Percentiles rank a stretch among this genome's conserved stretches.
Conservation (phyloP, 2,113 vertebrate genomes). For the Sylvilagus bachmani region DNA sequence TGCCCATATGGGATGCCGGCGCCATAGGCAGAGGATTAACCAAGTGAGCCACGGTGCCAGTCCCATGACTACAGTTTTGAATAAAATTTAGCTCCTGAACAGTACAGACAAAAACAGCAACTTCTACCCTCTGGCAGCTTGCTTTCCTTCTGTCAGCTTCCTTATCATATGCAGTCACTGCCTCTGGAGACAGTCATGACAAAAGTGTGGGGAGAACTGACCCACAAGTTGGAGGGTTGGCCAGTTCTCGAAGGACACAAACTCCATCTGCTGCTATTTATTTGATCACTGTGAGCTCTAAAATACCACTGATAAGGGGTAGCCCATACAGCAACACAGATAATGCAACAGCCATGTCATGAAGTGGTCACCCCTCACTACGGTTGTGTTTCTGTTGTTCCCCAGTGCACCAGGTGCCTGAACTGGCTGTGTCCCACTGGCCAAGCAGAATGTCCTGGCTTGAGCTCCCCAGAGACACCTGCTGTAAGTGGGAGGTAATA, state of each 20-base stretch:
- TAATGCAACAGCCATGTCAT: background rate
- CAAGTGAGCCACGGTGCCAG: too few species aligned
- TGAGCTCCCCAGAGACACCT: background rate
- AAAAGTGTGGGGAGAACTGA: constrained; percentile 5
- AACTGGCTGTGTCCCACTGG: background rate
- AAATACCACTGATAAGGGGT: constrained; percentile 11
- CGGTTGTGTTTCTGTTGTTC: background rate
- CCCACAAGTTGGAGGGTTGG: constrained; percentile 37
- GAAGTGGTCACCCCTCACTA: background rate
- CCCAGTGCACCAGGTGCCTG: background rate
- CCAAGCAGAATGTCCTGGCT: background rate
- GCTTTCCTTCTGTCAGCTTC: background rate
- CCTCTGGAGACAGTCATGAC: constrained; percentile 2
- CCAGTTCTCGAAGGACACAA: constrained; percentile 37
- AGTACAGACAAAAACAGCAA: background rate
- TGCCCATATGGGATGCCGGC: too few species aligned
- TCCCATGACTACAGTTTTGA: background rate
- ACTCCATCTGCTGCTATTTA: constrained; percentile 54
- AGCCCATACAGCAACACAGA: background rate
- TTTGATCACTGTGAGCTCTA: background rate
- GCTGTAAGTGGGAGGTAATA: constrained; percentile 20
- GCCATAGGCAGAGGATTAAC: too few species aligned
- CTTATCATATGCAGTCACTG: background rate
- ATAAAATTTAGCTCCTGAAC: background rate
- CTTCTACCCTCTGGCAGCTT: background rate